Evolutionary conservation across 2,113 vertebrate genomes (phyloP), one percentile per base, ranked within the genome.

Genomic region (Accipiter virgatus): DNA sequence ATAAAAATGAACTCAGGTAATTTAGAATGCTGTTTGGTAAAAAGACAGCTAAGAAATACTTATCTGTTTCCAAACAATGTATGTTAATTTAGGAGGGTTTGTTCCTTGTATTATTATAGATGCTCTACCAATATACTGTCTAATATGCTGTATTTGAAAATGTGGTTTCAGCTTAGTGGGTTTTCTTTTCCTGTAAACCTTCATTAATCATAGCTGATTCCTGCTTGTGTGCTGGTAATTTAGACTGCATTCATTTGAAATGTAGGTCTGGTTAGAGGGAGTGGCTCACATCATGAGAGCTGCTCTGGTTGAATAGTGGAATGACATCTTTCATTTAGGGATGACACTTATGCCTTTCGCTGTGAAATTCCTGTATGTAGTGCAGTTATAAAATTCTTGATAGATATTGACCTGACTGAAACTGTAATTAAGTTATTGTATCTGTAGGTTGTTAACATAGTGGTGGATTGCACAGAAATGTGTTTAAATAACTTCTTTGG

Each of bases 1-100:
- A 99, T 97, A 99, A 98, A 98, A 99, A 98, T 56, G 99, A 99
- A 97, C 98, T 99, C 97, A 99, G 99, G 99, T 99, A 98, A 97
- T 81, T 79, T 68, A 25, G 10, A 81, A 67, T 77, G 27, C 70
- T 56, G 5, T 86, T 95, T 86, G n/a, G 29, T 66, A 72, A 75
- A 77, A 15, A 77, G 25, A 63, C 32, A 63, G 15, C 25, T 66
- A 50, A 77, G 27, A 81, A 78, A 53, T 80, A 72, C 52, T 90
- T 47, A 47, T 71, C 27, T 91, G 4, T 93, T 73, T 83, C 36
- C 31, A 78, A 13, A 34, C 40, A 52, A 16, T 0, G 0, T 36
- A 7, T 77, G 13, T 81, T 92, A 81, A 50, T 3, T 61, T 58
- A 31, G 23, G 12, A 56, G 48, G 6, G 10, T 27, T 80, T 95